phyloP scores from a whole-genome alignment of 2,797 vertebrate genomes.

The Cuculus canorus region DNA sequence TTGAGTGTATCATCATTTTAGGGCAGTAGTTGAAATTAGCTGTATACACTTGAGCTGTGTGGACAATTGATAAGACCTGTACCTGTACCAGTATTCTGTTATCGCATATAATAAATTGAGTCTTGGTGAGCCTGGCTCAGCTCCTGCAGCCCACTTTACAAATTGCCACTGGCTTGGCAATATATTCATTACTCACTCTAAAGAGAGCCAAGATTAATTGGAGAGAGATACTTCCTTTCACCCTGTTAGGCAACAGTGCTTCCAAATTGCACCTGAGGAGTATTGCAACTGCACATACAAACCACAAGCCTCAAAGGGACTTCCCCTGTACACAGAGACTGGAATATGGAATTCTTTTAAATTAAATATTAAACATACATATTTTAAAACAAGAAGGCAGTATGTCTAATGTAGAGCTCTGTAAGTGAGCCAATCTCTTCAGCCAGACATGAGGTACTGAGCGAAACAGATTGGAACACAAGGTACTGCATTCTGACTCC shows the following conservation, averaged over 20 bases:
- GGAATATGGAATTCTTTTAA: constrained; percentile 28
- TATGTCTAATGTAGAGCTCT: constrained; percentile 50
- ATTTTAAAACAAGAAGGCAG: constrained; percentile 41
- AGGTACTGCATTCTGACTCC: background rate
- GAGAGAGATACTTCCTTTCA: constrained; percentile 35
- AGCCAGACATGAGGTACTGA: background rate
- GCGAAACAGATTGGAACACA: background rate
- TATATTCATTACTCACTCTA: constrained; percentile 31
- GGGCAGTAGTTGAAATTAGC: constrained; percentile 1
- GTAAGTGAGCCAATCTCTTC: constrained; percentile 29
- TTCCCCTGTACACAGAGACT: background rate
- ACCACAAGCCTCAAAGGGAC: constrained; percentile 35
- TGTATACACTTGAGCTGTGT: background rate
- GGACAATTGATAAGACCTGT: background rate
- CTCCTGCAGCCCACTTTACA: constrained; percentile 29
- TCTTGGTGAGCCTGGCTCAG: constrained; percentile 6
- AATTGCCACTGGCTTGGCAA: constrained; percentile 23
- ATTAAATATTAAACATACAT: constrained; percentile 42
- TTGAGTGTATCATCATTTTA: constrained; percentile 5
- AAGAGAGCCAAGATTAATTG: constrained; percentile 49
- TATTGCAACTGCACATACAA: background rate
- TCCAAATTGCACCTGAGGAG: constrained; percentile 23
- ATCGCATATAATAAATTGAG: background rate
- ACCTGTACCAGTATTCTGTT: background rate
- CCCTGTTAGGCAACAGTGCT: constrained; percentile 39